Conservation (phyloP, 2,113 vertebrate species). For the Spheniscus mendiculus region DNA sequence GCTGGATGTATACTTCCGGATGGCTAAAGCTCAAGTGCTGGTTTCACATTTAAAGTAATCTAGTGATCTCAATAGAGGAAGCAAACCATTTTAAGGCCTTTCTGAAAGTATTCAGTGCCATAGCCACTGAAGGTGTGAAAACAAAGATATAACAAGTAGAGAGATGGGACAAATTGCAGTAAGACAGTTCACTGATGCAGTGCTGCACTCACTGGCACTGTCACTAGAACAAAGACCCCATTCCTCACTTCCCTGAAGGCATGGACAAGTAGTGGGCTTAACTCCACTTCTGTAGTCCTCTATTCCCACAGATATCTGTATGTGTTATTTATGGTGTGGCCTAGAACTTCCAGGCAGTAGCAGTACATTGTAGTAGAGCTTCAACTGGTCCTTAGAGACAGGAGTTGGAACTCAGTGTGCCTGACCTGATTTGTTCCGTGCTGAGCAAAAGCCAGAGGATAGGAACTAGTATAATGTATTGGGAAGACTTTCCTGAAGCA, state of each 20-base stretch:
- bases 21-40: background rate
- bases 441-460: background rate
- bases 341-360: background rate
- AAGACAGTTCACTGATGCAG: background rate
- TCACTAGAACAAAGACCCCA: background rate
- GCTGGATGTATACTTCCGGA: background rate
- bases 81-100: background rate
- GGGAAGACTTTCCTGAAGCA: slow-evolving; percentile 21
- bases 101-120: background rate
- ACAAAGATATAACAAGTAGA: background rate
- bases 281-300: background rate
- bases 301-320: background rate
- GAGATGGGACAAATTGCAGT: background rate
- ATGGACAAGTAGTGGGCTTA: background rate
- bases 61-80: background rate
- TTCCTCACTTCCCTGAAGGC: background rate
- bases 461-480: background rate
- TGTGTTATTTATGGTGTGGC: background rate
- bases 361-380: background rate
- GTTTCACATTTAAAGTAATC: background rate
- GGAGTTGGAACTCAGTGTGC: slow-evolving; percentile 17
- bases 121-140: background rate
- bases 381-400: slow-evolving; percentile 1
- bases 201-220: background rate
- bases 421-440: background rate